Evolutionary conservation across 2,113 vertebrate genomes (phyloP).

Genomic region (Piliocolobus tephrosceles): DNA sequence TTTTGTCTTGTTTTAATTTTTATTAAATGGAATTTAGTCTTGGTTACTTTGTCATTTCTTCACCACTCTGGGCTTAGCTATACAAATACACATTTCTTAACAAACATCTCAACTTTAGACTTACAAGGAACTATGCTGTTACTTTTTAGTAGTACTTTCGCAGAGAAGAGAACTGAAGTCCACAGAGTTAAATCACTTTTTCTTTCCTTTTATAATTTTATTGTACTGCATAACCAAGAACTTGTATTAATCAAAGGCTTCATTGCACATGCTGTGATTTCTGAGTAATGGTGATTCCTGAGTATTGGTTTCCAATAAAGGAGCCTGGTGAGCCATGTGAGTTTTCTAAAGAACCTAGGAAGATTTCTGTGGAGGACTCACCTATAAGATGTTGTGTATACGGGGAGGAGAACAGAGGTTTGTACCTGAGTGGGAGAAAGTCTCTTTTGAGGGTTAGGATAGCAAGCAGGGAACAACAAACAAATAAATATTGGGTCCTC

Average conservation of each 20-base stretch:
- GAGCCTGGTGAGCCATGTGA: not conserved
- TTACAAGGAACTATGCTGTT: not conserved
- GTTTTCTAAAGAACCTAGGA: not conserved
- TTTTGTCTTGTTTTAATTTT: not conserved
- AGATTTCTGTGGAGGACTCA: not conserved
- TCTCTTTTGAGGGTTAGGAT: not conserved
- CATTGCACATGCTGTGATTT: not conserved
- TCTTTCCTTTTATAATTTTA: conserved; percentile 34
- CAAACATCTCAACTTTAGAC: not conserved
- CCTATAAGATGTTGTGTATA: not conserved
- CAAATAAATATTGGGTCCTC: not conserved
- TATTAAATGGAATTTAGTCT: not conserved
- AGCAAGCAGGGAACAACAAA: not conserved
- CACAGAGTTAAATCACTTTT: not conserved
- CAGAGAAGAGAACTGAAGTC: not conserved
- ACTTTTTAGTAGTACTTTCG: not conserved
- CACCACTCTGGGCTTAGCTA: not conserved
- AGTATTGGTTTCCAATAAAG: not conserved
- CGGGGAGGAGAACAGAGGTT: not conserved
- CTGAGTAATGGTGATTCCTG: not conserved
- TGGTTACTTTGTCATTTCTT: not conserved
- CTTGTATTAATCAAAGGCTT: conserved; percentile 38
- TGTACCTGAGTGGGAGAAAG: not conserved
- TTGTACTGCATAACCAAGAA: not conserved
- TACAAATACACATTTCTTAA: not conserved